Base-by-base conservation (phyloP, 1,140 invertebrate genomes). In the Bradynema listronoti region DNA sequence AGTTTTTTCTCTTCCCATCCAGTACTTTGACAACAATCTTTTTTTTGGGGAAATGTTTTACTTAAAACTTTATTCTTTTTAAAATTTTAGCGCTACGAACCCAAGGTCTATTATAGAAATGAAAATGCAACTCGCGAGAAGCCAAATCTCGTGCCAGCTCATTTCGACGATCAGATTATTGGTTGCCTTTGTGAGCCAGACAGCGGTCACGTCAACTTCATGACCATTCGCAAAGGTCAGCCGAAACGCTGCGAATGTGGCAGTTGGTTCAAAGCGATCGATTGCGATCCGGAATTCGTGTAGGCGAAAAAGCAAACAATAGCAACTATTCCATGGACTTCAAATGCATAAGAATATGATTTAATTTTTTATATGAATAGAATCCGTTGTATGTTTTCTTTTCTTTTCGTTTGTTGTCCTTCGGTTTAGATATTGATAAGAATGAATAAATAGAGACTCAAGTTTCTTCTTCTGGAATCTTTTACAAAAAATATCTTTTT, bases 121-220 rank as follows among this genome's bases (percentile, higher is more conserved):
- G 88, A 71, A 85, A 85, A 46, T 81, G 84, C 36, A 87, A 90
- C 90, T 52, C 87, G 87, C 78, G 88, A 87, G 25, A 81, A 84
- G 49, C 93, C 93, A 32, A 95, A 87, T 69, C 75, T 90, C 67
- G 86, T 97, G 69, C 88, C 89, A 61, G 93, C 91, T 46, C 86
- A 87, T 63, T 89, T 87, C 71, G 86, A 90, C 63, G 86, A 87
- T 62, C 85, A 92, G 71, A 83, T 96, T 66, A 85, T 98, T 73
- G 93, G 92, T 53, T 98, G 93, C 80, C 84, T 96, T 78, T 98
- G 93, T 83, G 78, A 72, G 80, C 89, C 91, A 80, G 91, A 96
- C 77, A 84, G 88, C 19, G 85, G 86, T 56, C 81, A 83, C 61
- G 84, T 96, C 64, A 87, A 86, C 73, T 97, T 89, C 88, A 91